phyloP scores from a whole-genome alignment of 2,797 vertebrate genomes.

The Salmo trutta region DNA sequence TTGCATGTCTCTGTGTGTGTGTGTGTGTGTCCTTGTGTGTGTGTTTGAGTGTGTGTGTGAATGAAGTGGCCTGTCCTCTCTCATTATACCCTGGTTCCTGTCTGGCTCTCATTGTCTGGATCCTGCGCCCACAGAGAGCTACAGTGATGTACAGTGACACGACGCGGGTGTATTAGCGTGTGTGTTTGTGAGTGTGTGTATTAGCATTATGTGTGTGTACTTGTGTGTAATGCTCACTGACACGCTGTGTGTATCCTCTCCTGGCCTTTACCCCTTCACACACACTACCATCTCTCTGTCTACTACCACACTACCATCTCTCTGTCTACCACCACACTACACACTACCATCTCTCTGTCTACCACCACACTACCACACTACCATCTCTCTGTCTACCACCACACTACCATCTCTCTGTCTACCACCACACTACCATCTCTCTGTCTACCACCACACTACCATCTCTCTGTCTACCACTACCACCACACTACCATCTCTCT shows the following conservation, averaged over 20 bases:
- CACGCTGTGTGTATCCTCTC: slow-evolving; percentile 74
- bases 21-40: slow-evolving; percentile 42
- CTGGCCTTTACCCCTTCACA: slow-evolving; percentile 30
- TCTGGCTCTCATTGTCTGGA: slow-evolving; percentile 80
- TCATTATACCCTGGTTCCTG: slow-evolving; percentile 87
- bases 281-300: slow-evolving; percentile 19
- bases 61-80: slow-evolving; percentile 79
- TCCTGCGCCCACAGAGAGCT: slow-evolving; percentile 76
- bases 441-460: too few relatives aligned
- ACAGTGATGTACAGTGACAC: slow-evolving; percentile 77
- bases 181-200: slow-evolving; percentile 53
- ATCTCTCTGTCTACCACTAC: too few relatives aligned
- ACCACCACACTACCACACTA: too few relatives aligned
- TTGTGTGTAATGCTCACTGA: slow-evolving; percentile 76
- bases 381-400: too few relatives aligned
- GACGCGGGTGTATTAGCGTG: slow-evolving; percentile 19
- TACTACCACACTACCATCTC: slow-evolving; percentile 36
- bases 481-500: too few relatives aligned
- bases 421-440: too few relatives aligned
- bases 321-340: slow-evolving; percentile 20
- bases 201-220: slow-evolving; percentile 24
- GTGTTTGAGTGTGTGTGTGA: slow-evolving; percentile 28
- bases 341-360: too few relatives aligned
- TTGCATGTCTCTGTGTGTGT: slow-evolving; percentile 27
- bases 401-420: too few relatives aligned